Percentiles rank a stretch among this genome's conserved stretches.
These are phyloP conservation scores for Nomada hirtipes DNA, from an alignment of 2,888 invertebrate species.

Conservation along the genomic window DNA sequence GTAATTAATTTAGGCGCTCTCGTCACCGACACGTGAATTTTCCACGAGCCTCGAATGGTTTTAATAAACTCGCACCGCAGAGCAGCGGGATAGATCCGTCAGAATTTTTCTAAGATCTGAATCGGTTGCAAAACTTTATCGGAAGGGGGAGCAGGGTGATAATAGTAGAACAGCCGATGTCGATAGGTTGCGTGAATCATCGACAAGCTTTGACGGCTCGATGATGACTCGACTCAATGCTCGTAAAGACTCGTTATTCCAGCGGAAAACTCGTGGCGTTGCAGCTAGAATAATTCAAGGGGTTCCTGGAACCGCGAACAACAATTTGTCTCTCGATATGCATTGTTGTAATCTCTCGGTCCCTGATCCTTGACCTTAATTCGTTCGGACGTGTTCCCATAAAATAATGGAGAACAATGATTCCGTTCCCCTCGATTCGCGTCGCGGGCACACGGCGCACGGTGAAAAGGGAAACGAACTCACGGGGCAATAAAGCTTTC, in stretches of 20 bases:
- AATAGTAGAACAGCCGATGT: not conserved
- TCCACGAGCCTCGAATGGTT: too few relatives aligned
- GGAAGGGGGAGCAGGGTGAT: not conserved
- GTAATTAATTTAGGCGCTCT: not conserved
- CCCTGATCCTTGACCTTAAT: slow-evolving; percentile 59
- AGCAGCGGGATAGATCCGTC: too few relatives aligned
- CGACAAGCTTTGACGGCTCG: slow-evolving; percentile 30
- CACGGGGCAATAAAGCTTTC: not conserved
- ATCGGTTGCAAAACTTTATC: too few relatives aligned
- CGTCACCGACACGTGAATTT: not conserved
- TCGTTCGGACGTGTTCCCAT: slow-evolving; percentile 55
- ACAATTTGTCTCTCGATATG: slow-evolving; percentile 32
- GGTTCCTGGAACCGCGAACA: slow-evolving; percentile 58
- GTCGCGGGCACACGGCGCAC: not conserved
- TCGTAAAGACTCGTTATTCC: slow-evolving; percentile 49
- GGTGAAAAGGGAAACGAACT: not conserved
- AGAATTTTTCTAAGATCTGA: too few relatives aligned
- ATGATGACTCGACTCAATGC: slow-evolving; percentile 29
- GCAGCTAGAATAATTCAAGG: slow-evolving; percentile 57
- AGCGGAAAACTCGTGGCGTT: slow-evolving; percentile 41
- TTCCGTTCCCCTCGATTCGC: slow-evolving; percentile 45
- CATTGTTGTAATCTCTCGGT: slow-evolving; percentile 27
- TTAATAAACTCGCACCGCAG: too few relatives aligned
- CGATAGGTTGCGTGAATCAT: slow-evolving; percentile 40
- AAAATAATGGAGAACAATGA: slow-evolving; percentile 58